A percentile compares a stretch with the other conserved stretches of the same genome.
These are phyloP conservation scores for Lissocephala sabroskyi DNA, from an alignment of 2,888 invertebrate genomes.

Conservation along the genomic window DNA sequence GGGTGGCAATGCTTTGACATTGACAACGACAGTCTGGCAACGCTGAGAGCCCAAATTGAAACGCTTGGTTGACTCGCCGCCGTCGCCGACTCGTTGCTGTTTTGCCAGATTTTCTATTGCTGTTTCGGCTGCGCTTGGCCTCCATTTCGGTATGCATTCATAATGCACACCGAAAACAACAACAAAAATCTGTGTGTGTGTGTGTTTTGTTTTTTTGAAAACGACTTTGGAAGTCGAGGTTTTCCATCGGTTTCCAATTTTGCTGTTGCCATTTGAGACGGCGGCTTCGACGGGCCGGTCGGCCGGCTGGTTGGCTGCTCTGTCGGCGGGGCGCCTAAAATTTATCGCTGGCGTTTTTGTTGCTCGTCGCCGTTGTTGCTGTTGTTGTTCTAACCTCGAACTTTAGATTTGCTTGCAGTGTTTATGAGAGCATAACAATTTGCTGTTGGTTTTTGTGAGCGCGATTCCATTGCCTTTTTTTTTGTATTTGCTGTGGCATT, in stretches of 20 bases:
- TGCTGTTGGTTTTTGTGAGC: constrained; percentile 19
- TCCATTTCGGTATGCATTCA: constrained; percentile 64
- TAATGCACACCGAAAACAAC: constrained; percentile 29
- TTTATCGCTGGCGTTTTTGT: constrained; percentile 36
- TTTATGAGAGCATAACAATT: constrained; percentile 62
- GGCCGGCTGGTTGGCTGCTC: constrained; percentile 5
- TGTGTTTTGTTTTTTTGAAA: constrained; percentile 1
- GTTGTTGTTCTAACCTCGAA: constrained; percentile 45
- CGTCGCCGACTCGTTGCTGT: constrained; percentile 5
- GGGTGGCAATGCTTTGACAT: no score
- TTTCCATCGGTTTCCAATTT: constrained; percentile 63
- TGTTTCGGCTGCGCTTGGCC: constrained; percentile 63
- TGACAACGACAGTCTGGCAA: constrained; percentile 45
- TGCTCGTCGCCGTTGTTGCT: background rate
- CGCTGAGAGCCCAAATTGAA: constrained; percentile 54
- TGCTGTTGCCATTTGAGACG: constrained; percentile 50
- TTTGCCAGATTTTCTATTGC: constrained; percentile 34
- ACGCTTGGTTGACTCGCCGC: constrained; percentile 47
- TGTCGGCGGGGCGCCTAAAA: constrained; percentile 53
- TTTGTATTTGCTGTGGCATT: background rate
- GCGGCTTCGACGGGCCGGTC: constrained; percentile 15
- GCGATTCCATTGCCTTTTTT: no score
- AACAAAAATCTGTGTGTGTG: background rate
- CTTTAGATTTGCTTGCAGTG: constrained; percentile 65
- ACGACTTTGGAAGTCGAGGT: constrained; percentile 49